phyloP scores from a whole-genome alignment of 2,888 invertebrate genomes.

The Eristalis arbustorum region DNA sequence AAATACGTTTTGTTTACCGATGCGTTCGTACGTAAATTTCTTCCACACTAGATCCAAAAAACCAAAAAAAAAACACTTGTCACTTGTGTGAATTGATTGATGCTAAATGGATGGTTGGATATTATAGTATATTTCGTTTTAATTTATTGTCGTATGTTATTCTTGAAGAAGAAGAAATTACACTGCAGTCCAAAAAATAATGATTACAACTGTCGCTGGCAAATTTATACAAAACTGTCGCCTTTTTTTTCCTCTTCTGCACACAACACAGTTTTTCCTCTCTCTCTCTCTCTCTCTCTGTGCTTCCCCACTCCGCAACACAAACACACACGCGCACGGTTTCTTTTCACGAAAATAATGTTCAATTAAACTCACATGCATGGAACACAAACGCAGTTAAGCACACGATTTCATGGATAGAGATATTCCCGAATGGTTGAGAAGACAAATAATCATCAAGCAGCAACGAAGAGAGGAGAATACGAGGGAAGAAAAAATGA shows the following conservation, averaged over 20 bases:
- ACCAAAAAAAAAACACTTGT: too few species aligned
- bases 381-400: background rate
- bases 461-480: too few species aligned
- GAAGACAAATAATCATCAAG: background rate
- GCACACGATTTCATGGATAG: background rate
- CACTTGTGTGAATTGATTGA: background rate
- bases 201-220: conserved; percentile 15
- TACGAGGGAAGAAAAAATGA: too few species aligned
- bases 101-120: too few species aligned
- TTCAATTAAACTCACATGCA: conserved; percentile 11
- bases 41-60: too few species aligned
- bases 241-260: conserved; percentile 8
- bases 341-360: too few species aligned
- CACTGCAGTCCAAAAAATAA: conserved; percentile 6
- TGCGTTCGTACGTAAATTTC: too few species aligned
- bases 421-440: background rate
- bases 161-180: background rate
- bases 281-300: background rate
- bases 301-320: too few species aligned
- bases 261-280: conserved; percentile 30
- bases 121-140: background rate
- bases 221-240: conserved; percentile 38
- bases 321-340: too few species aligned
- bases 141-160: conserved; percentile 27
- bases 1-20: background rate